Conservation (phyloP, 2,113 vertebrate genomes). For the Bufo bufo region DNA sequence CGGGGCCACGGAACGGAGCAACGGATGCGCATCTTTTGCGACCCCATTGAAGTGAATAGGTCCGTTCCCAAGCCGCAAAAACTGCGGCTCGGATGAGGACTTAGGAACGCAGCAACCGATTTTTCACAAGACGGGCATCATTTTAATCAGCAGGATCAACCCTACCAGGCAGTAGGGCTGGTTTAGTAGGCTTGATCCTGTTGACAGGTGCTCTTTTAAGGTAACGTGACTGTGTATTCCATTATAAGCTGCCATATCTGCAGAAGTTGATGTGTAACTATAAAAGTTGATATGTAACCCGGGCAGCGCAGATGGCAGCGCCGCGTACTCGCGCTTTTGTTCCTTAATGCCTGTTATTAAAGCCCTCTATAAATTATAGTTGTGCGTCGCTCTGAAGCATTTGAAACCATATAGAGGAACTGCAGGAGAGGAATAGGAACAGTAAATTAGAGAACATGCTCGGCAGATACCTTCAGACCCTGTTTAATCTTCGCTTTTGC, state of each 20-base stretch:
- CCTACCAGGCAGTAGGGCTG: too few species aligned
- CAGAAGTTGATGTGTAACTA: background rate
- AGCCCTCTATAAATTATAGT: conserved; percentile 30
- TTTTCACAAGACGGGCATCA: too few species aligned
- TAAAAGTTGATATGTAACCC: background rate
- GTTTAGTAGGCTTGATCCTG: too few species aligned
- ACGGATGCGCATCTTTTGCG: too few species aligned
- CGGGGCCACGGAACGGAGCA: too few species aligned
- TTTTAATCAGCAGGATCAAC: too few species aligned
- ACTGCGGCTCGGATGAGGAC: too few species aligned
- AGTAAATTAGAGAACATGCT: conserved; percentile 33
- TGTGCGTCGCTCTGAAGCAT: conserved; percentile 10
- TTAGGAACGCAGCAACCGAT: too few species aligned
- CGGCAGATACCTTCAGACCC: conserved; percentile 7
- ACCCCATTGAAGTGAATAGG: too few species aligned
- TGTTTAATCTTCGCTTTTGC: conserved; percentile 20
- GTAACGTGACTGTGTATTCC: background rate
- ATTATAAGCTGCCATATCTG: background rate
- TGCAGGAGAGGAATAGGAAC: conserved; percentile 2
- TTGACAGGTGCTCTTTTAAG: background rate
- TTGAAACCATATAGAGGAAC: conserved; percentile 6
- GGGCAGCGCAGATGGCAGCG: conserved; percentile 1
- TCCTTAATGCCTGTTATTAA: conserved; percentile 39
- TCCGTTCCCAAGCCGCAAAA: too few species aligned
- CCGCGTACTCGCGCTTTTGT: conserved; percentile 1